These are phyloP conservation scores for Heloderma charlesbogerti DNA, from an alignment of 2,113 vertebrate species.

Conservation along the genomic window DNA sequence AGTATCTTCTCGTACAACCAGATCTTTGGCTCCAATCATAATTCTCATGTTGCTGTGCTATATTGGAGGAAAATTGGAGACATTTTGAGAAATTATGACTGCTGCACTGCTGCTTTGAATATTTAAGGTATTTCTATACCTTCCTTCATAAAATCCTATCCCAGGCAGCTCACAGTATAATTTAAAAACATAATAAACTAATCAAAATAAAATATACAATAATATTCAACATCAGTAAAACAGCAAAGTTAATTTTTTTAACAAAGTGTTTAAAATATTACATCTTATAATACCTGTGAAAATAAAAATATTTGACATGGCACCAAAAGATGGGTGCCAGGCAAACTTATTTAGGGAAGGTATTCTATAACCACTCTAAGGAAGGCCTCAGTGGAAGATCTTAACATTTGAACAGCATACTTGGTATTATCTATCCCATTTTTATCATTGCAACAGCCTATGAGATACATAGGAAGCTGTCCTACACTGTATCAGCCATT, in stretches of 20 bases:
- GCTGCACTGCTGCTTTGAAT: too few relatives aligned
- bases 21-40: too few relatives aligned
- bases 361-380: too few relatives aligned
- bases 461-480: not conserved
- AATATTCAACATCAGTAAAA: not conserved
- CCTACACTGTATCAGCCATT: not conserved
- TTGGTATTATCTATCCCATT: not conserved
- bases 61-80: too few relatives aligned
- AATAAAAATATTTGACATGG: too few relatives aligned
- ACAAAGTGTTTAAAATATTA: not conserved
- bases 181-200: not conserved
- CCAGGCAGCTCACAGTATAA: not conserved
- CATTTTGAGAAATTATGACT: too few relatives aligned
- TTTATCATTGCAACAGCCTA: not conserved
- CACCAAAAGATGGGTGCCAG: not conserved
- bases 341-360: not conserved
- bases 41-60: too few relatives aligned
- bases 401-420: not conserved
- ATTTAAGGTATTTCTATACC: not conserved
- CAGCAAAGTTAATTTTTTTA: not conserved
- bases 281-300: too few relatives aligned
- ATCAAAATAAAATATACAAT: not conserved
- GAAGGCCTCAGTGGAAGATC: too few relatives aligned
- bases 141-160: not conserved
- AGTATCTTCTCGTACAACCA: too few relatives aligned